Conservation (phyloP, 2,113 vertebrate genomes). For the Paratilapia polleni region DNA sequence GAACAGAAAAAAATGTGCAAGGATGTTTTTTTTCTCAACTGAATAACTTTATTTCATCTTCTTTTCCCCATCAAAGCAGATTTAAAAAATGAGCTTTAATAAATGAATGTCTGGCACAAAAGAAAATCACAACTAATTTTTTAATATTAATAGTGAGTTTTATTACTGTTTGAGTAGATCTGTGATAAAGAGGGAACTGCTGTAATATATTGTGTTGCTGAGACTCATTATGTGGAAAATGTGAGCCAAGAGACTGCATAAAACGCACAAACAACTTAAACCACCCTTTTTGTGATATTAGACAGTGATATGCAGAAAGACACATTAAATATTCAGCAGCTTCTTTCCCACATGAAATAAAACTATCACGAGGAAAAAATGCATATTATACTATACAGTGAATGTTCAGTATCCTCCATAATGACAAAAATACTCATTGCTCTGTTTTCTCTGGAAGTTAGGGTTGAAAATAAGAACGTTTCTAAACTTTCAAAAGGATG, state of each 20-base stretch:
- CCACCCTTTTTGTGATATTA: fast-evolving
- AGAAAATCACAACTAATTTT: conserved; percentile 10
- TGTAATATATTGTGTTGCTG: neutral
- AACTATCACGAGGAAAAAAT: neutral
- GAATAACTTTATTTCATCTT: conserved; percentile 24
- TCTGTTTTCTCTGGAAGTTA: neutral
- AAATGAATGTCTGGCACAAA: neutral
- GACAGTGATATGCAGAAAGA: neutral
- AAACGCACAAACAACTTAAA: neutral
- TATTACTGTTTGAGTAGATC: conserved; percentile 7
- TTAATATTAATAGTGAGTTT: conserved; percentile 9
- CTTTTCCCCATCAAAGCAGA: conserved; percentile 15
- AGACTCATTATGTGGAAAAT: neutral
- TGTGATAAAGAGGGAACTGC: neutral
- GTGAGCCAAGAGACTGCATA: neutral
- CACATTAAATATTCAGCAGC: neutral
- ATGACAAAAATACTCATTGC: neutral
- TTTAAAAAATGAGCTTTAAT: conserved; percentile 13
- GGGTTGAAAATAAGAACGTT: neutral
- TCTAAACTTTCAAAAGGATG: neutral
- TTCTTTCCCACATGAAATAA: neutral
- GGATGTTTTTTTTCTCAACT: neutral
- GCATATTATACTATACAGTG: neutral
- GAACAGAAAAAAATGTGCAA: neutral
- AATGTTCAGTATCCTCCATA: neutral